These are phyloP conservation scores for Tachyglossus aculeatus DNA, from an alignment of 2,797 vertebrate genomes.

Conservation along the genomic window DNA sequence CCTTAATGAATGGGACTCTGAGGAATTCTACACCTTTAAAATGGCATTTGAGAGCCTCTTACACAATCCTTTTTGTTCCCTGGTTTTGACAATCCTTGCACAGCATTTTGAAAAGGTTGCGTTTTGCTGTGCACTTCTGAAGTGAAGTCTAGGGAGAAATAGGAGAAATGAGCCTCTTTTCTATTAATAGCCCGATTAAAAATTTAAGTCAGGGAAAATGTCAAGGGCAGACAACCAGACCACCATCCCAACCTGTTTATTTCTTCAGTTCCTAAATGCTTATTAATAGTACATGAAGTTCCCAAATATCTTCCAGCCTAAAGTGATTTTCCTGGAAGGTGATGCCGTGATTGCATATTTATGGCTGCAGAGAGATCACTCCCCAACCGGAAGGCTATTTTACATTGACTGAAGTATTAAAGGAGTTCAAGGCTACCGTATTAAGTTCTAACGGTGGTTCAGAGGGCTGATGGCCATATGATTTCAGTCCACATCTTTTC, in stretches of 20 bases:
- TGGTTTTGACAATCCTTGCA: constrained; percentile 4
- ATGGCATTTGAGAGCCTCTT: not conserved
- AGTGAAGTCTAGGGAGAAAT: constrained; percentile 42
- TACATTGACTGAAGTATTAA: not conserved
- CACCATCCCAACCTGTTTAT: constrained; percentile 50
- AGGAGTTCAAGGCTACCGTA: not conserved
- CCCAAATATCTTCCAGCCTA: constrained; percentile 3
- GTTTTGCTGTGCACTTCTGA: constrained; percentile 31
- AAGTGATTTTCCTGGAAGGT: constrained; percentile 27
- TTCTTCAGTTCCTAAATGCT: constrained; percentile 57
- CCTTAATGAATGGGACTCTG: constrained; percentile 18
- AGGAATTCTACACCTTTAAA: not conserved
- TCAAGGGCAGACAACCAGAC: constrained; percentile 48
- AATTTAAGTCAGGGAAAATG: constrained; percentile 61
- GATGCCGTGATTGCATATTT: constrained; percentile 15
- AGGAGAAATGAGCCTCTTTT: constrained; percentile 33
- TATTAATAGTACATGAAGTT: constrained; percentile 50
- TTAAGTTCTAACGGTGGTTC: no score
- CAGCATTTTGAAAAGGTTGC: constrained; percentile 2
- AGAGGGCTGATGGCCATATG: no score
- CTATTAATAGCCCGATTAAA: constrained; percentile 65
- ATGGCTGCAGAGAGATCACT: not conserved
- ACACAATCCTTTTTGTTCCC: constrained; percentile 14
- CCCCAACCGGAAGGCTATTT: constrained; percentile 7
- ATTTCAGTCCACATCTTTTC: no score